phyloP scores from a whole-genome alignment of 1,140 invertebrate species.

The Drosophila asahinai region DNA sequence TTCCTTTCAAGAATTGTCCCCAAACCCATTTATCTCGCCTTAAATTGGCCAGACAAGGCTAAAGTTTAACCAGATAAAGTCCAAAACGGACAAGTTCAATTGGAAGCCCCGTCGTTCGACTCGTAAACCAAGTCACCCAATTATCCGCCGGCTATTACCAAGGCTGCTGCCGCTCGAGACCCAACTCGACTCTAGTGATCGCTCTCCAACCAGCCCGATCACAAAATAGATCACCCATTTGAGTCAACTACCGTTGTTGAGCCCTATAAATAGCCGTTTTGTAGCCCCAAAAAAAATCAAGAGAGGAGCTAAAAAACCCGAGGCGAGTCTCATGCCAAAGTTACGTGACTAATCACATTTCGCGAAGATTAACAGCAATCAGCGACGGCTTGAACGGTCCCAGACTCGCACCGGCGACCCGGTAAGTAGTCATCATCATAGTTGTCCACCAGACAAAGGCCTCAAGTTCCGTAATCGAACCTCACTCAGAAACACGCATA shows the following conservation, averaged over 20 bases:
- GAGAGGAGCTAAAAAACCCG: conserved; percentile 21
- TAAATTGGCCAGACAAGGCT: conserved; percentile 7
- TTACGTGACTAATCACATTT: conserved; percentile 83
- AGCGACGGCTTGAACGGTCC: conserved; percentile 62
- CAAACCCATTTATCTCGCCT: not conserved
- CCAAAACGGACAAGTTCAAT: conserved; percentile 16
- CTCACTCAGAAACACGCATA: conserved; percentile 33
- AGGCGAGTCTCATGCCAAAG: conserved; percentile 59
- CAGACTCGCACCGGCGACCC: conserved; percentile 37
- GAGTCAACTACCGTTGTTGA: conserved; percentile 42
- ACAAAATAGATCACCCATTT: conserved; percentile 38
- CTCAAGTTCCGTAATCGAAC: conserved; percentile 77
- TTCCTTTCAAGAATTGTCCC: not conserved
- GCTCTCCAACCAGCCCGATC: conserved; percentile 14
- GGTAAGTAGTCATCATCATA: conserved; percentile 75
- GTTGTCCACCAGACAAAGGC: conserved; percentile 65
- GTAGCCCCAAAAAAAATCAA: conserved; percentile 21
- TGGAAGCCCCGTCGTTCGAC: conserved; percentile 11
- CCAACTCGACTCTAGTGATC: not conserved
- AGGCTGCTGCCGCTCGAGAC: not conserved
- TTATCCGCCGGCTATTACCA: conserved; percentile 22
- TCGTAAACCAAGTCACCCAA: conserved; percentile 20
- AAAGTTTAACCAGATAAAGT: not conserved
- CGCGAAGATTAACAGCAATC: conserved; percentile 78
- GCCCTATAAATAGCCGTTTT: conserved; percentile 55